Evolutionary conservation across 2,113 vertebrate species (phyloP), one percentile per base, ranked within the genome.

Genomic region (Pithys albifrons): DNA sequence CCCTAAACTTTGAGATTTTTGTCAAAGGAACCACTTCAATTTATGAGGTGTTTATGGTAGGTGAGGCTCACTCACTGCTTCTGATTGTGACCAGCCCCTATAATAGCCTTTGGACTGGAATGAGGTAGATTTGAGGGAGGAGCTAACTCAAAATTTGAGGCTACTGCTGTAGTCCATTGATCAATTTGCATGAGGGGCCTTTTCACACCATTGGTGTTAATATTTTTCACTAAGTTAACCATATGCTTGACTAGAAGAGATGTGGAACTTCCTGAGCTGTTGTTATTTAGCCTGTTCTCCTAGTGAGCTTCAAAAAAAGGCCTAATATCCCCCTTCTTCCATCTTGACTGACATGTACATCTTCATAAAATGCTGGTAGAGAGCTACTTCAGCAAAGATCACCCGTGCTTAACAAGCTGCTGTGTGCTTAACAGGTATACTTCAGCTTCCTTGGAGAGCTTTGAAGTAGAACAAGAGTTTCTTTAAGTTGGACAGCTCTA

Each of bases 381-480:
- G 58, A 91, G 58, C 46, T 72, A n/a, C 85, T 90, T 90, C 58
- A 76, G 62, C 58, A 73, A 41, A 72, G 37, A 72, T 66, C 3
- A 5, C 22, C 49, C 31, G 18, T 49, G 45, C 41, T 91, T 87
- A 88, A 70, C 46, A 65, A 89, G 78, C 54, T 85, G 27, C 58
- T 49, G 27, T 75, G n/a, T 51, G 14, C 67, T 85, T 83, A 88
- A n/a, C 43, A 75, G 73, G 37, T 79, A 5, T 76, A 74, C 62
- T 91, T 91, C 54, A 88, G 33, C 49, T 91, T 72, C 45, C 7
- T 29, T 33, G 31, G 71, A 93, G 64, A 54, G 37, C 71, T 94
- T 90, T 83, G 86, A 90, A 88, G 82, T 82, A 83, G 74, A 87
- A 66, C 29, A 85, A 57, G 41, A 37, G 25, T 25, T 39, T 52